Evolutionary conservation across 1,140 invertebrate species (phyloP), one percentile per base, ranked within the genome.

Genomic region (Drosophila saltans): DNA sequence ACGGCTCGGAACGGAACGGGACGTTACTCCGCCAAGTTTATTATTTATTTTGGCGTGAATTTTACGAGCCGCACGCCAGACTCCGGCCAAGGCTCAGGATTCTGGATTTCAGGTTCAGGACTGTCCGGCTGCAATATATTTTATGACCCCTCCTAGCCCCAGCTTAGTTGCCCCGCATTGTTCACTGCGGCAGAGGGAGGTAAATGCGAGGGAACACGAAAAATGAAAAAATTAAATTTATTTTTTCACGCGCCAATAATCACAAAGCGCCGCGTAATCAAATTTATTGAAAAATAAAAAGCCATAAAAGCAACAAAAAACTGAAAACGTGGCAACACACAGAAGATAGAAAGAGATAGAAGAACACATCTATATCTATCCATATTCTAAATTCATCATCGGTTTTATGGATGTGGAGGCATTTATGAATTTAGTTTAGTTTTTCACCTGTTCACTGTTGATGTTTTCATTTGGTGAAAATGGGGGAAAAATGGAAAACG

Each of bases 241-340:
- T 84, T 81, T 88, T 88, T 89, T 89, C 85, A 89, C 84, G 80
- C 84, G 79, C 84, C 84, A 89, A 89, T 89, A 89, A 89, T 89
- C 84, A 89, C 85, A 79, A 89, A 90, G 85, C 85, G 85, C 84
- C 61, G 75, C 84, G 84, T 89, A 89, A 89, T 89, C 84, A 89
- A 89, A 89, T 89, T 89, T 89, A 89, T 89, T 89, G 84, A 89
- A 89, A 89, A 89, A 89, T 89, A 78, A 89, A 52, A 72, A 68
- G 84, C 72, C 72, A 84, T 89, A 89, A 89, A 89, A 74, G 45
- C 45, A 52, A 1, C 45, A 9, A 74, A 74, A 73, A 60, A 58
- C 56, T 41, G 67, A 43, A 73, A 88, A 70, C 66, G 80, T 74
- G 78, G 73, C 73, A 52, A 59, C 9, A 8, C 43, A 59, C 11